Conservation (phyloP, 2,888 invertebrate species). For the Chorisops tibialis region DNA sequence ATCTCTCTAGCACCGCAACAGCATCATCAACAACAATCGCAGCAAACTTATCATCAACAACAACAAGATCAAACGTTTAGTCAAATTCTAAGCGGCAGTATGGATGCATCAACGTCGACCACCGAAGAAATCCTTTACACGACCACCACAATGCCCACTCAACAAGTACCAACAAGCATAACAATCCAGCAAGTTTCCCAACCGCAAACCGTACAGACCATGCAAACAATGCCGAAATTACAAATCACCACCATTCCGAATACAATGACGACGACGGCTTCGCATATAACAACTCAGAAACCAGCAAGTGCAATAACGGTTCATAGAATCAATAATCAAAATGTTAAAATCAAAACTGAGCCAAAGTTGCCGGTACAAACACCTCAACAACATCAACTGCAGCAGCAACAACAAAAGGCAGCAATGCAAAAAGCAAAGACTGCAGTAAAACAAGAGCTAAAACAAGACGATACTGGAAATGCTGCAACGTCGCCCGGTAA, state of each 20-base stretch:
- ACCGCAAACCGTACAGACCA: slow-evolving; percentile 27
- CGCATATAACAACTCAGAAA: slow-evolving; percentile 36
- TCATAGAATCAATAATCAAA: slow-evolving; percentile 32
- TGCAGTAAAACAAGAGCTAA: slow-evolving; percentile 26
- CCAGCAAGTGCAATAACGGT: slow-evolving; percentile 30
- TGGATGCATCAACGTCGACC: slow-evolving; percentile 41
- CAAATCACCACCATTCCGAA: slow-evolving; percentile 34
- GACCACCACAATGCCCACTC: slow-evolving; percentile 34
- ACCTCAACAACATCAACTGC: slow-evolving; percentile 39
- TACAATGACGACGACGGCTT: slow-evolving; percentile 25
- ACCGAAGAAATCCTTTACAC: slow-evolving; percentile 37
- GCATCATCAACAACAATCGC: slow-evolving; percentile 28
- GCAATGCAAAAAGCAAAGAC: slow-evolving; percentile 18
- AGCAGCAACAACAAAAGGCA: slow-evolving; percentile 37
- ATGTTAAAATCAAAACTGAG: slow-evolving; percentile 28
- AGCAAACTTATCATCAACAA: slow-evolving; percentile 30
- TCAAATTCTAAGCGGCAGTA: slow-evolving; percentile 29
- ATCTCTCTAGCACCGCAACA: slow-evolving; percentile 45
- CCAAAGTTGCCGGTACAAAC: slow-evolving; percentile 37
- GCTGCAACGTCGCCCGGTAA: slow-evolving; percentile 25
- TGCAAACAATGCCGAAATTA: slow-evolving; percentile 27
- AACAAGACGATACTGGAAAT: slow-evolving; percentile 12
- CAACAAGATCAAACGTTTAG: slow-evolving; percentile 15
- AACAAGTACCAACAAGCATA: slow-evolving; percentile 27
- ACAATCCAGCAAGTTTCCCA: slow-evolving; percentile 38